Evolutionary conservation across 2,797 vertebrate genomes (phyloP).

Genomic region (Rhinatrema bivittatum): DNA sequence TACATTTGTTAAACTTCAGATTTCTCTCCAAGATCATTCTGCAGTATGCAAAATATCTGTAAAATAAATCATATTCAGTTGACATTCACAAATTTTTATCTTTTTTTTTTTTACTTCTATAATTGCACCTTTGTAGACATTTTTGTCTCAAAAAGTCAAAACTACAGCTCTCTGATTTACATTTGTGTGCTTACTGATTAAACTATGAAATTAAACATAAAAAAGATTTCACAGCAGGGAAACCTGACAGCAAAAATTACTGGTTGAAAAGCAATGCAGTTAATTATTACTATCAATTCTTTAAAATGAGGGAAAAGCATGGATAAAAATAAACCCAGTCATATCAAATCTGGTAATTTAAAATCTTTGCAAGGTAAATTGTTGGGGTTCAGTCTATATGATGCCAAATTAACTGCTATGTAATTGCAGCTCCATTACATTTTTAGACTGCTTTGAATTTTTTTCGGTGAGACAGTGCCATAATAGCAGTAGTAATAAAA

Average conservation of each 20-base stretch:
- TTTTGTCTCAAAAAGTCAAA: no score
- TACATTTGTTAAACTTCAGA: no score
- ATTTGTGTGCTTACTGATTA: neutral
- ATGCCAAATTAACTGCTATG: neutral
- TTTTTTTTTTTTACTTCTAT: no score
- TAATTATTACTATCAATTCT: neutral
- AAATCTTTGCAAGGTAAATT: neutral
- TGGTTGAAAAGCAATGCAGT: neutral
- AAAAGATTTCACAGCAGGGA: neutral
- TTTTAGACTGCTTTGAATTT: neutral
- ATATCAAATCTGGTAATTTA: neutral
- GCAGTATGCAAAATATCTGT: no score
- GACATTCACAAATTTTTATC: no score
- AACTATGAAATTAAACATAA: neutral
- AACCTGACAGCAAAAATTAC: neutral
- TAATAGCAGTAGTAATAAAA: neutral
- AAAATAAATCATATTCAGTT: no score
- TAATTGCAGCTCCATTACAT: neutral
- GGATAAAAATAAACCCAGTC: neutral
- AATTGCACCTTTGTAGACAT: no score
- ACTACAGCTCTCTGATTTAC: no score
- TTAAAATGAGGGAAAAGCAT: neutral
- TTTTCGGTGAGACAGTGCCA: neutral
- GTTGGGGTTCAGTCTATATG: neutral
- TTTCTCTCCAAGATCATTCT: no score